phyloP scores from a whole-genome alignment of 2,113 vertebrate genomes.

The Otolemur garnettii region DNA sequence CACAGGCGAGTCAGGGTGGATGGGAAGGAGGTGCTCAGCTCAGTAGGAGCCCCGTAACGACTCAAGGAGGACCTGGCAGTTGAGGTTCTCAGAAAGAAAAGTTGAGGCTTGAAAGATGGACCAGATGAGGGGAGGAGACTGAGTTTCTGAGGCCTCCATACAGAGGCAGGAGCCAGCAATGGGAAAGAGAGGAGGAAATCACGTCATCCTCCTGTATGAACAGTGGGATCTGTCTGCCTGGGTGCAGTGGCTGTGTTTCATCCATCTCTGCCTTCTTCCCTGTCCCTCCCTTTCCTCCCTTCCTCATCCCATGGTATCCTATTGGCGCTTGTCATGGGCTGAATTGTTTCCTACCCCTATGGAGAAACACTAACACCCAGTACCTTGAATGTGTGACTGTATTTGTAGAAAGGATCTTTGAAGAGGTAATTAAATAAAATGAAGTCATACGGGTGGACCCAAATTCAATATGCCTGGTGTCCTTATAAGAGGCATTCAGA shows the following conservation, averaged over 20 bases:
- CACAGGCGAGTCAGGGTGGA: fast-evolving
- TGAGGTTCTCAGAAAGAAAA: background rate
- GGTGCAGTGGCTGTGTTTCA: background rate
- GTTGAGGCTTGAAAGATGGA: background rate
- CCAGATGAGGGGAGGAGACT: too few species aligned
- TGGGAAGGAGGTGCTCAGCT: fast-evolving
- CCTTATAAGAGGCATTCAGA: background rate
- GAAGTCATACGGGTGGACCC: background rate
- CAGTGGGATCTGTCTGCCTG: background rate
- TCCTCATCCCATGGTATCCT: fast-evolving
- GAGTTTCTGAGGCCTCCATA: fast-evolving
- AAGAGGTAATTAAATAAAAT: background rate
- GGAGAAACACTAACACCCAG: background rate
- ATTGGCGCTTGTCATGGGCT: background rate
- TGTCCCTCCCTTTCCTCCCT: too few species aligned
- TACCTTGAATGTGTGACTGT: background rate
- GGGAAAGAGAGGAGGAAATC: background rate
- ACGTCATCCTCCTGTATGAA: background rate
- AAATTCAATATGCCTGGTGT: background rate
- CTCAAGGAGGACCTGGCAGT: background rate
- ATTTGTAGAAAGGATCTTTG: background rate
- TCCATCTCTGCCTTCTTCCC: background rate
- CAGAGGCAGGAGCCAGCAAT: background rate
- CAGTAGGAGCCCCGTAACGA: background rate
- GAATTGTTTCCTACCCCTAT: too few species aligned